Percentiles rank a stretch among this genome's conserved stretches.
Evolutionary conservation across 1,140 invertebrate genomes (phyloP).

Genomic region (Drosophila ercepeae): DNA sequence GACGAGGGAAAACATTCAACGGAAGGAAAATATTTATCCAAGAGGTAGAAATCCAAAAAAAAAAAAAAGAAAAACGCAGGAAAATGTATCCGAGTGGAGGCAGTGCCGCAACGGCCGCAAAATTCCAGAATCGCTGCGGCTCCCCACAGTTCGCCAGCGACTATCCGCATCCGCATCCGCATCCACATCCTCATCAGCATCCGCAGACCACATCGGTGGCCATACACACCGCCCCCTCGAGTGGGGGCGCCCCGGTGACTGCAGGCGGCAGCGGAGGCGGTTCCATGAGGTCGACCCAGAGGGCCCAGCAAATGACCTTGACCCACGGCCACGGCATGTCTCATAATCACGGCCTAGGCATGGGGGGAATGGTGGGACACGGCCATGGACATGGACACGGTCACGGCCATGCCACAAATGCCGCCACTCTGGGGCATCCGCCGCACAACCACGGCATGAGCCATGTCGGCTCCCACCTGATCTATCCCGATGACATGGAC

Average conservation of each 20-base stretch:
- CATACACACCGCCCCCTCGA: constrained; percentile 57
- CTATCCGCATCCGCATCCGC: constrained; percentile 61
- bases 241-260: neutral
- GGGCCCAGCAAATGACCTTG: constrained; percentile 40
- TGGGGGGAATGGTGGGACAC: constrained; percentile 26
- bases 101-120: constrained; percentile 51
- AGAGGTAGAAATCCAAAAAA: too few relatives aligned
- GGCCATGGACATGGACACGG: constrained; percentile 12
- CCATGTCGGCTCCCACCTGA: constrained; percentile 55
- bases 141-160: constrained; percentile 77
- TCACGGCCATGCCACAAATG: constrained; percentile 11
- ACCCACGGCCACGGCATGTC: constrained; percentile 34
- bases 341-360: constrained; percentile 18
- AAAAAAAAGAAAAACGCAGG: neutral
- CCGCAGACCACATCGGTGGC: constrained; percentile 62
- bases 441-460: constrained; percentile 32
- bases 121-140: constrained; percentile 74
- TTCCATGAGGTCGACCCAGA: constrained; percentile 55
- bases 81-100: constrained; percentile 69
- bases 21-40: neutral
- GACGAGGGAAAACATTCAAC: neutral
- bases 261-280: neutral
- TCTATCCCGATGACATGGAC: constrained; percentile 79
- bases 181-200: constrained; percentile 43
- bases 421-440: constrained; percentile 67